Base-by-base conservation (phyloP, 2,888 invertebrate genomes). In the Catocala fraxini region DNA sequence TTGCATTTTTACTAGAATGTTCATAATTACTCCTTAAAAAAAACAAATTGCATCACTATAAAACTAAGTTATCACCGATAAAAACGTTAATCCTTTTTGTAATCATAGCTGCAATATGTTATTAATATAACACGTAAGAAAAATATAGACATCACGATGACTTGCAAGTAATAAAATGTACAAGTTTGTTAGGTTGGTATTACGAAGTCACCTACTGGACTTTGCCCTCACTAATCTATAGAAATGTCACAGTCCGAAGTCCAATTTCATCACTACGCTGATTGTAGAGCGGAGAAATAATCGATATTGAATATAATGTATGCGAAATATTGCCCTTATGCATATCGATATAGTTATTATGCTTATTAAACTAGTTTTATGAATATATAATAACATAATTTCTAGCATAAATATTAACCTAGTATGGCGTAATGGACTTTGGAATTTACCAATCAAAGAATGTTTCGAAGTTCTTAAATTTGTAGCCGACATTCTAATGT, bases 221-320 rank as follows among this genome's bases (percentile, higher is more conserved):
- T 82, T 83, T 71, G 73, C 54, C 68, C 59, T 51, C 10, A 0
- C 54, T 42, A 60, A 67, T 70, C 68, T 59, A 59, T 56, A 68
- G 64, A 70, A 65, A 68, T 73, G 62, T 63, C 43, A 65, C 55
- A 59, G 75, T 75, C 56, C 74, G 77, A 77, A 80, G 79, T 77
- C 63, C 65, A 70, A 60, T 49, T 56, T 58, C 53, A 64, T 66
- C 58, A 58, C 54, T 47, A 52, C 47, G 47, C 15, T 54, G 53
- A 59, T 63, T 62, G 59, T 62, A 3, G 48, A 58, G 45, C 54
- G 43, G 33, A 51, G 63, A 62, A 56, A 67, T 46, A 15, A 13
- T 52, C 56, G 46, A 60, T 55, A 59, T 58, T 55, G 25, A 49
- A 54, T 62, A 51, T 25, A 52, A 25, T 25, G 25, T 34, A 51